Evolutionary conservation across 2,797 vertebrate genomes (phyloP), one percentile per base, ranked within the genome.

Genomic region (Octomys mimax): DNA sequence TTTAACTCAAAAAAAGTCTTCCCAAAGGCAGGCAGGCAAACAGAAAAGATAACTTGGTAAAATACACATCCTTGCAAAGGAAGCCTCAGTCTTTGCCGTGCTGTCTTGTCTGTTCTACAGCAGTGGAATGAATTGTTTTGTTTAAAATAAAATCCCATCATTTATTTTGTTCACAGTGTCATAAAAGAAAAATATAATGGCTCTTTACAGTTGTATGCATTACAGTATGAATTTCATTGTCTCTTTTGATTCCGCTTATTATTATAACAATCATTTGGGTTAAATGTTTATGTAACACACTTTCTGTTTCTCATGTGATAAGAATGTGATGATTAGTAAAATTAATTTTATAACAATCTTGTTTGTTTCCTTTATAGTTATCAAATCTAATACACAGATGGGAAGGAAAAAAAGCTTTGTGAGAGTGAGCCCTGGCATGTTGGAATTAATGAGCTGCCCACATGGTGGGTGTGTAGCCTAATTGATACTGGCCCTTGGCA

Each of bases 241-340:
- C 61, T 95, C 96, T 95, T 61, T 84, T 62, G 70, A 95, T 95
- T 97, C 91, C 93, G 80, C 57, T 83, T 73, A 62, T 97, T 94
- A 79, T 91, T 93, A 73, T 11, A 89, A 36, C 46, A 88, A 61
- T 93, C 52, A 77, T 95, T 96, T 87, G 80, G 64, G 66, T 24
- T 97, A 88, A 86, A 95, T 8, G 3, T 73, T 96, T 81, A 82
- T 59, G 87, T 98, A 83, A 93, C 66, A 85, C 36, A 81, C 89
- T 83, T 95, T 94, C 75, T 92, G 83, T 87, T 46, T 18, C 59
- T 95, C 94, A 92, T 94, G 83, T 84, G 93, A 95, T 94, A 94
- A 95, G 78, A 95, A 96, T 82, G 61, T 93, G 71, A 96, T 82
- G 92, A 97, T 97, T 57, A 92, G 93, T 92, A 93, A 97, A 96